These are phyloP conservation scores for Limosa lapponica DNA, from an alignment of 2,797 vertebrate genomes.

Conservation along the genomic window DNA sequence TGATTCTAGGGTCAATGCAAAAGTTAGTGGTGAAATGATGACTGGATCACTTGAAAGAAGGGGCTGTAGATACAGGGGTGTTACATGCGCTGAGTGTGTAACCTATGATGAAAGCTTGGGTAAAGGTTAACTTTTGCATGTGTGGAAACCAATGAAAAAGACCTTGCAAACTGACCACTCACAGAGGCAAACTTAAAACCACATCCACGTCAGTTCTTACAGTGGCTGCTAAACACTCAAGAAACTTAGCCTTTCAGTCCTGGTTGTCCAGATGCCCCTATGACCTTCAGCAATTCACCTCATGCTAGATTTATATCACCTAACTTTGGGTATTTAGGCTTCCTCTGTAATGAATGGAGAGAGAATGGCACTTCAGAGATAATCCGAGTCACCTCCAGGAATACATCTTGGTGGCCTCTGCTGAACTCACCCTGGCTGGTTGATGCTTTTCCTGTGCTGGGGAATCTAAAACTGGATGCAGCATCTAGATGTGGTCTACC, in stretches of 20 bases:
- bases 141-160: background rate
- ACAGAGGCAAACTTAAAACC: background rate
- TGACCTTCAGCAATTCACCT: background rate
- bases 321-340: background rate
- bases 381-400: background rate
- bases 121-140: background rate
- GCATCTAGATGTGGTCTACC: background rate
- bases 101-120: background rate
- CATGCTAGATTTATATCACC: fast-evolving
- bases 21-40: background rate
- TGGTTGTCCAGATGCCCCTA: background rate
- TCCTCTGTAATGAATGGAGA: background rate
- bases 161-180: background rate
- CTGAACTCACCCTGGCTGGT: background rate
- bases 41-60: background rate
- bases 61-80: background rate
- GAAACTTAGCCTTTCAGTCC: background rate
- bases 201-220: background rate
- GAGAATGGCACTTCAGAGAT: background rate
- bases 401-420: background rate
- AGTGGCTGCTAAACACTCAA: background rate
- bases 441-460: background rate
- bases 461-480: background rate
- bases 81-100: background rate
- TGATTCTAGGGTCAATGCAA: background rate